These are phyloP conservation scores for Noctua fimbriata DNA, from an alignment of 2,888 invertebrate genomes.

Conservation along the genomic window DNA sequence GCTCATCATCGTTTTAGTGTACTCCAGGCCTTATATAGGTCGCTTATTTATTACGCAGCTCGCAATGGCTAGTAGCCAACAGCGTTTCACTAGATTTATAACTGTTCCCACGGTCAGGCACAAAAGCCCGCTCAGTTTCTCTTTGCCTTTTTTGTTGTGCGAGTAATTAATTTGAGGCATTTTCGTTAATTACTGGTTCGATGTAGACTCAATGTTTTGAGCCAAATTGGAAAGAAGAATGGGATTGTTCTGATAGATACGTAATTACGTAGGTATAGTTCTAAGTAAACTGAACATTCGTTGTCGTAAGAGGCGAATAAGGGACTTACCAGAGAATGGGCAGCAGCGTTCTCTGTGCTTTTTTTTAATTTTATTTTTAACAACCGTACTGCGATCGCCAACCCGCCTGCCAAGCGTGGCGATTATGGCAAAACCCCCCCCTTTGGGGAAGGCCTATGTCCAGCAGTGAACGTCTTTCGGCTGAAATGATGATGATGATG, in stretches of 20 bases:
- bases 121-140: slow-evolving; percentile 27
- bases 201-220: slow-evolving; percentile 16
- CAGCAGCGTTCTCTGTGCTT: too few species aligned
- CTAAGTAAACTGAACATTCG: too few species aligned
- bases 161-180: slow-evolving; percentile 52
- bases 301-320: too few species aligned
- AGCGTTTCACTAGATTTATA: slow-evolving; percentile 72
- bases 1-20: not conserved
- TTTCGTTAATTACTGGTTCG: slow-evolving; percentile 43
- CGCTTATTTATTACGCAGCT: slow-evolving; percentile 75
- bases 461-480: too few species aligned
- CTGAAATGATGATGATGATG: too few species aligned
- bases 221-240: not conserved
- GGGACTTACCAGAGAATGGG: too few species aligned
- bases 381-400: too few species aligned
- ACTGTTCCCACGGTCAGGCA: slow-evolving; percentile 59
- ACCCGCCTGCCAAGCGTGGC: too few species aligned
- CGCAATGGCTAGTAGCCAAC: slow-evolving; percentile 75
- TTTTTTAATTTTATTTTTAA: too few species aligned
- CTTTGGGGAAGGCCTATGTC: too few species aligned
- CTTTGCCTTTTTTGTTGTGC: slow-evolving; percentile 42
- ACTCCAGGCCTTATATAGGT: slow-evolving; percentile 46
- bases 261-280: not conserved
- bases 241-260: not conserved
- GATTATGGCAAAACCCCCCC: too few species aligned